phyloP scores from a whole-genome alignment of 2,797 vertebrate genomes.

The Anguilla marmorata region DNA sequence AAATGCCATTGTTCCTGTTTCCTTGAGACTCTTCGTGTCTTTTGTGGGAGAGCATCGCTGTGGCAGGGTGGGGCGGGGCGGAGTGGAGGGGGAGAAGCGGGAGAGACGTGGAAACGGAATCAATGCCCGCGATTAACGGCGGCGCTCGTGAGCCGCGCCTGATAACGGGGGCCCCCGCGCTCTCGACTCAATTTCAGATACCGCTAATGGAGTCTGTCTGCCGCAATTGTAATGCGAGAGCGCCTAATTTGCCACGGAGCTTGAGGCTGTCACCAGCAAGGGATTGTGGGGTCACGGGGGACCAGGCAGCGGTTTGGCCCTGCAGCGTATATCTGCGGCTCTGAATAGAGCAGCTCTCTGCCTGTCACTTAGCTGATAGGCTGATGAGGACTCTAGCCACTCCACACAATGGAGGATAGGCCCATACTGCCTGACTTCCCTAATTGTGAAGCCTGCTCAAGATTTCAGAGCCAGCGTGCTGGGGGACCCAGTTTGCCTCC shows the following conservation, averaged over 20 bases:
- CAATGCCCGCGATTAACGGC: conserved; percentile 83
- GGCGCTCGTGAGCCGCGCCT: conserved; percentile 82
- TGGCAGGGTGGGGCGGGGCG: conserved; percentile 66
- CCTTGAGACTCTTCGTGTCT: conserved; percentile 84
- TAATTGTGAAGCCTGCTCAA: background rate
- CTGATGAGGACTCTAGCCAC: conserved; percentile 79
- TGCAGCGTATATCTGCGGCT: conserved; percentile 67
- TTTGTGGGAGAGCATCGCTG: conserved; percentile 86
- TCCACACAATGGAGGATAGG: conserved; percentile 26
- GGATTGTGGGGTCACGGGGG: conserved; percentile 18
- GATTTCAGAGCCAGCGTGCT: background rate
- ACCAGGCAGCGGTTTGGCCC: background rate
- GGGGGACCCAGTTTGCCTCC: background rate
- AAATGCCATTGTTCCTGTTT: conserved; percentile 83
- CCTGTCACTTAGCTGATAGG: conserved; percentile 83
- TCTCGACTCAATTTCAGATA: conserved; percentile 16
- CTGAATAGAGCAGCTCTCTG: conserved; percentile 78
- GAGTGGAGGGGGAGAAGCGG: conserved; percentile 32
- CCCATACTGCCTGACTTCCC: background rate
- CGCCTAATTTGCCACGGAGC: conserved; percentile 23
- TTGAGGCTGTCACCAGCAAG: conserved; percentile 11
- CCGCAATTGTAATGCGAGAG: conserved; percentile 12
- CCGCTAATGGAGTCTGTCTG: conserved; percentile 23
- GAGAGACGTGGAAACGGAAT: conserved; percentile 88
- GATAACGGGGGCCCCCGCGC: background rate